A percentile compares a stretch with the other conserved stretches of the same genome.
Conservation (phyloP, 2,888 invertebrate genomes). For the Drosophila flavopinicola region DNA sequence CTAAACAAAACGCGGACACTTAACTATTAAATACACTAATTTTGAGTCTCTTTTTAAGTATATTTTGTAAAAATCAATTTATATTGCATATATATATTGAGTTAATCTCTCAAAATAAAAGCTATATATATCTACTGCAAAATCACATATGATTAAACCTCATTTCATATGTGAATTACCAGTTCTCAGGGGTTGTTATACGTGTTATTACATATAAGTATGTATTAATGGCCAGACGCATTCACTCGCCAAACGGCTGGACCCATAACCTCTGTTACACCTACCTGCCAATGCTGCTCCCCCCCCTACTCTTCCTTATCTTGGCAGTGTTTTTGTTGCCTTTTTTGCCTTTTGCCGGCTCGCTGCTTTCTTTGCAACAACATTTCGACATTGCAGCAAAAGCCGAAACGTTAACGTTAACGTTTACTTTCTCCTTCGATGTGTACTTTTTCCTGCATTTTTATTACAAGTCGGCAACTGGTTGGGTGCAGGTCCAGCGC, state of each 20-base stretch:
- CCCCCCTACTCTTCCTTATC: slow-evolving; percentile 1
- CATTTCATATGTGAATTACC: slow-evolving; percentile 30
- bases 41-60: too few species aligned
- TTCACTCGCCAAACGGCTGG: slow-evolving; percentile 41
- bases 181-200: slow-evolving; percentile 28
- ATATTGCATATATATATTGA: not conserved
- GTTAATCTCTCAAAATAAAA: slow-evolving; percentile 8
- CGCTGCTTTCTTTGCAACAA: slow-evolving; percentile 77
- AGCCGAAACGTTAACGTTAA: slow-evolving; percentile 64
- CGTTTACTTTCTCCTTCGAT: slow-evolving; percentile 79
- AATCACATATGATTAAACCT: slow-evolving; percentile 15
- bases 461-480: slow-evolving; percentile 65
- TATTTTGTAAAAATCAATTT: too few species aligned
- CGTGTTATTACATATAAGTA: slow-evolving; percentile 20
- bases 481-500: slow-evolving; percentile 64
- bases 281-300: slow-evolving; percentile 10
- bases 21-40: too few species aligned
- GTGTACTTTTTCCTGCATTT: slow-evolving; percentile 78
- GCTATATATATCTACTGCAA: slow-evolving; percentile 3
- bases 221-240: slow-evolving; percentile 43
- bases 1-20: too few species aligned
- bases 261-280: slow-evolving; percentile 31
- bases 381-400: slow-evolving; percentile 71
- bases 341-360: slow-evolving; percentile 59
- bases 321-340: slow-evolving; percentile 27